Evolutionary conservation across 2,888 invertebrate species (phyloP), one percentile per base, ranked within the genome.

Genomic region (Athalia rosae): DNA sequence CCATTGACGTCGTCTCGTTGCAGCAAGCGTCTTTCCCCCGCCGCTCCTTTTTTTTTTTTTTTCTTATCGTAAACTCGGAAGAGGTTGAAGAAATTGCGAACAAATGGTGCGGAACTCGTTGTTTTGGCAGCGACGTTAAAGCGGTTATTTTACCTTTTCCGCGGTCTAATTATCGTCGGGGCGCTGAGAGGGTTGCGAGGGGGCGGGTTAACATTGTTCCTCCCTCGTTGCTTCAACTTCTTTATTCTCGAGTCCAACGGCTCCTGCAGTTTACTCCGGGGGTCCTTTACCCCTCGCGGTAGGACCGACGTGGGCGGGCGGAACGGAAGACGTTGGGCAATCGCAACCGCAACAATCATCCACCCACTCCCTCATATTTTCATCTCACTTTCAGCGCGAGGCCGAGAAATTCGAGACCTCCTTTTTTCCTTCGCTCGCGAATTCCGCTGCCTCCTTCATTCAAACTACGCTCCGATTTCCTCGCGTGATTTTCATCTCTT

Each of bases 131-230:
- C 48, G 48, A 28, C 41, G 28, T 28, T 61, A 74, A 61, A 74
- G 61, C 61, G 74, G 61, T 74, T 74, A 50, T 61, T 74, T 56
- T 61, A 74, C 74, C 45, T 61, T 74, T 9, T 9, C 47, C 61
- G 5, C 45, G 58, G 59, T 62, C 48, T 74, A 74, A 74, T 74
- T 74, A 74, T 62, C 59, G 62, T 61, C 28, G 43, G 28, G 71
- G 61, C 8, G 43, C 61, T 59, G 59, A 48, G 61, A 59, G 59
- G 61, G 48, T 59, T 15, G 61, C 61, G 43, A 15, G 48, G 74
- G 74, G 74, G 59, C 47, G 47, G 61, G 74, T 74, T 61, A 74
- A 74, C 74, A 74, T 62, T 74, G 74, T 62, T 74, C 74, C 47
- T 43, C 61, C 74, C 47, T 43, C 61, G 74, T 74, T 74, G 74